These are phyloP conservation scores for Agrochola lychnidis DNA, from an alignment of 2,888 invertebrate genomes.

Conservation along the genomic window DNA sequence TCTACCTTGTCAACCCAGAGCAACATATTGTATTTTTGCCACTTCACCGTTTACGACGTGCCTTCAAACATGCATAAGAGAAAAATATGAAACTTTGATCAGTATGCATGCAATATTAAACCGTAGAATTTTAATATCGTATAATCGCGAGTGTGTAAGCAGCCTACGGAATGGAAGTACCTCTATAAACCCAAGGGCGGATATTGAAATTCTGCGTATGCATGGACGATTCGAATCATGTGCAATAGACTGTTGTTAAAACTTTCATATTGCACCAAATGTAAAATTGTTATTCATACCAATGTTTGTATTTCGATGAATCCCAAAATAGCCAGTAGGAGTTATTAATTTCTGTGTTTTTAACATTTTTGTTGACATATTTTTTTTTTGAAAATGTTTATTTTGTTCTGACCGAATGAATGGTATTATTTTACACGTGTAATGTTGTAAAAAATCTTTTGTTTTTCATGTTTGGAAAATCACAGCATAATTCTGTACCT, in stretches of 20 bases:
- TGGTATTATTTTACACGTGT: neutral
- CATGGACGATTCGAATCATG: conserved; percentile 64
- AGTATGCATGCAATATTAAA: conserved; percentile 1
- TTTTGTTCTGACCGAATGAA: neutral
- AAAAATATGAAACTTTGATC: conserved; percentile 2
- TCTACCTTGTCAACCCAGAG: neutral
- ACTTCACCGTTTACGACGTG: conserved; percentile 1
- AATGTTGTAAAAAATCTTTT: no score
- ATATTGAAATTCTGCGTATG: conserved; percentile 76
- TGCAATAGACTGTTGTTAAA: conserved; percentile 66
- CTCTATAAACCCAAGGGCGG: conserved; percentile 66
- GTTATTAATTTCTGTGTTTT: conserved; percentile 11
- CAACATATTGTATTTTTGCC: neutral
- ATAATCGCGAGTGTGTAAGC: conserved; percentile 42
- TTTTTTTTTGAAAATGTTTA: neutral
- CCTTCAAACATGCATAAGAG: conserved; percentile 9
- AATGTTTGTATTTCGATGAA: conserved; percentile 35
- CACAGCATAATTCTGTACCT: no score
- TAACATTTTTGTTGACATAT: neutral
- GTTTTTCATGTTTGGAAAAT: neutral
- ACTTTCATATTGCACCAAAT: conserved; percentile 62
- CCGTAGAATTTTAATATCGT: conserved; percentile 41
- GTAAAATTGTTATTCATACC: conserved; percentile 64
- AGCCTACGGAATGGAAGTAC: conserved; percentile 52
- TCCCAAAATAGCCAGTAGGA: conserved; percentile 21